Conservation (phyloP, 2,113 vertebrate species). For the Fregetta grallaria region DNA sequence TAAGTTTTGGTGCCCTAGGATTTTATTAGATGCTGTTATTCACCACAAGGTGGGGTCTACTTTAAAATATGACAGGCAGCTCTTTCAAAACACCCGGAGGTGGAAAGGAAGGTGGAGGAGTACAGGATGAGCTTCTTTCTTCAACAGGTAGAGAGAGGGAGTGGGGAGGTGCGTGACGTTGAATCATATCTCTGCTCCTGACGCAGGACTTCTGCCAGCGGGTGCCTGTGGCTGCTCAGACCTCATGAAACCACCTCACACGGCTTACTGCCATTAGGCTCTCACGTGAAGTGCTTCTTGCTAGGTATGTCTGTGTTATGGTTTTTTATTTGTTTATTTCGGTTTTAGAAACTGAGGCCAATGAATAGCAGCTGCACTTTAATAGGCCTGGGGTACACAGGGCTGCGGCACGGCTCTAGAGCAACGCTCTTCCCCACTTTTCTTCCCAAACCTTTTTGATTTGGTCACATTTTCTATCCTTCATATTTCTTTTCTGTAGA, state of each 20-base stretch:
- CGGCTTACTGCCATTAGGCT: neutral
- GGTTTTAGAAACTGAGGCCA: neutral
- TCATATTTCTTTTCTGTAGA: neutral
- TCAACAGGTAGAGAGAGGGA: neutral
- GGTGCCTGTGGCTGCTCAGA: neutral
- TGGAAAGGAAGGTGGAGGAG: neutral
- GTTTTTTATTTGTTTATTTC: neutral
- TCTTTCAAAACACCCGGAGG: neutral
- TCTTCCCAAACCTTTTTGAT: neutral
- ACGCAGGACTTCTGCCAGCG: neutral
- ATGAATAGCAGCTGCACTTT: neutral
- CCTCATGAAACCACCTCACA: neutral
- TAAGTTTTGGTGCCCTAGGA: neutral
- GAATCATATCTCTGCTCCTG: neutral
- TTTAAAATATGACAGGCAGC: neutral
- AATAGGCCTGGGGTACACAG: accelerated
- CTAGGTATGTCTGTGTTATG: neutral
- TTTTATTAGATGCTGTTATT: neutral
- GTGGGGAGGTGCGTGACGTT: neutral
- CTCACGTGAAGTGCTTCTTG: neutral
- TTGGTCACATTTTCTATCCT: neutral
- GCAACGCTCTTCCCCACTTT: neutral
- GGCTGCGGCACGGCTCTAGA: neutral
- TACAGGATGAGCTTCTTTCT: neutral
- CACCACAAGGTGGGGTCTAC: neutral